Conservation (phyloP, 2,113 vertebrate genomes). For the Grallaria varia region DNA sequence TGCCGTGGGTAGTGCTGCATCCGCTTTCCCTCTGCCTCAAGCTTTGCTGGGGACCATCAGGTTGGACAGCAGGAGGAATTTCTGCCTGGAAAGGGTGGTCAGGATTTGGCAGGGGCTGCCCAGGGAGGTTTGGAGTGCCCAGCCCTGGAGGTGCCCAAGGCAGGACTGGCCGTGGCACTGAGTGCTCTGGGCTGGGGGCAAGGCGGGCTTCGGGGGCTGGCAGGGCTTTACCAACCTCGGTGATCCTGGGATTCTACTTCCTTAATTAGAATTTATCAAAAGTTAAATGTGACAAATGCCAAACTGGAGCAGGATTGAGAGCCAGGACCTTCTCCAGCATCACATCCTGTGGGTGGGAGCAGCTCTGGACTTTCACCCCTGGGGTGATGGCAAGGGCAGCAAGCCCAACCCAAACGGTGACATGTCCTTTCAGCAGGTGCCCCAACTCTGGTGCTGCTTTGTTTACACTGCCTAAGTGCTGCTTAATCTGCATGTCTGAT, state of each 20-base stretch:
- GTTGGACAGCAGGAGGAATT: not conserved
- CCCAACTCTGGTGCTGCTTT: not conserved
- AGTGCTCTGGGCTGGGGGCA: not conserved
- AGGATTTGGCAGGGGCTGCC: not conserved
- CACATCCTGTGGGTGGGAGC: not conserved
- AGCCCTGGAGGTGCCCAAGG: not conserved
- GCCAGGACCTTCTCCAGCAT: not conserved
- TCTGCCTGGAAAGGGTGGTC: not conserved
- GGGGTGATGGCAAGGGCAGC: not conserved
- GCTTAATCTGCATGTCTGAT: constrained; percentile 32
- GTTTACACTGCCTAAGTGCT: not conserved
- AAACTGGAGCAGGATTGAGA: not conserved
- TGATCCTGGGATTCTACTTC: not conserved
- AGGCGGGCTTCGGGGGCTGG: fast-evolving
- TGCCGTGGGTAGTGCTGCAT: not conserved
- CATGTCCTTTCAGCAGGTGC: fast-evolving
- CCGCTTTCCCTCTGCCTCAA: not conserved
- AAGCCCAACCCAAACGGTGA: not conserved
- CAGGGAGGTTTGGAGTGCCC: not conserved
- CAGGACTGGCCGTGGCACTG: not conserved
- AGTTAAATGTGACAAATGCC: fast-evolving
- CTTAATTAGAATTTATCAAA: fast-evolving
- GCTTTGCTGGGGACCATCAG: not conserved
- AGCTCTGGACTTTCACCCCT: fast-evolving
- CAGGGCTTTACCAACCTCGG: not conserved